Conservation (phyloP, 2,888 invertebrate genomes). For the Drosophila peninsularis region DNA sequence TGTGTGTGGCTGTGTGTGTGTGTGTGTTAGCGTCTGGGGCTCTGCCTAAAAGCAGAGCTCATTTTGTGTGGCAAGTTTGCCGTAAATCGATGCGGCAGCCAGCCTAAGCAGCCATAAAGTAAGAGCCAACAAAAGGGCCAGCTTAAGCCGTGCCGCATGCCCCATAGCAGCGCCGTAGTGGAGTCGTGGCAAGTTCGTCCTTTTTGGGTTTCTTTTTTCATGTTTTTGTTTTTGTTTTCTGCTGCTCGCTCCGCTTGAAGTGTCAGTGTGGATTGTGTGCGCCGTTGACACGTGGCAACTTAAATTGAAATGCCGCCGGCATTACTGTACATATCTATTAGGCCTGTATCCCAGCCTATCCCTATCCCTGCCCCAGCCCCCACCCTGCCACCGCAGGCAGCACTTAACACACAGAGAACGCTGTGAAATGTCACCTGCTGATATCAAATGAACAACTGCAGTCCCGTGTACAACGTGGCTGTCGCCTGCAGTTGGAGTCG, state of each 20-base stretch:
- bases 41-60: conserved; percentile 60
- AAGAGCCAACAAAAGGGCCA: conserved; percentile 62
- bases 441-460: conserved; percentile 45
- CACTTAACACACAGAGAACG: conserved; percentile 51
- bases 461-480: conserved; percentile 14
- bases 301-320: conserved; percentile 79
- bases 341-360: conserved; percentile 32
- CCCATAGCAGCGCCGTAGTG: not conserved
- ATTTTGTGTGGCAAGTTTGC: conserved; percentile 66
- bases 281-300: conserved; percentile 78
- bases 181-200: conserved; percentile 28
- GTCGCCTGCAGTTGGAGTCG: conserved; percentile 37
- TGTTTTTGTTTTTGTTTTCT: not conserved
- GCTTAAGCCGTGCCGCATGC: conserved; percentile 41
- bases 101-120: conserved; percentile 76
- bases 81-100: conserved; percentile 76
- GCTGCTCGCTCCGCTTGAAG: conserved; percentile 47
- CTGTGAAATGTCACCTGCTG: conserved; percentile 59
- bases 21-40: conserved; percentile 33
- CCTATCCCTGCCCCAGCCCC: too few relatives aligned
- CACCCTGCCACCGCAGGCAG: conserved; percentile 12
- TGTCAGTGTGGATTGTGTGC: conserved; percentile 73
- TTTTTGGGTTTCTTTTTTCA: not conserved
- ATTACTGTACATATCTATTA: conserved; percentile 72
- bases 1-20: not conserved